phyloP scores from a whole-genome alignment of 2,797 vertebrate species.

The Philypnodon macrostomus region DNA sequence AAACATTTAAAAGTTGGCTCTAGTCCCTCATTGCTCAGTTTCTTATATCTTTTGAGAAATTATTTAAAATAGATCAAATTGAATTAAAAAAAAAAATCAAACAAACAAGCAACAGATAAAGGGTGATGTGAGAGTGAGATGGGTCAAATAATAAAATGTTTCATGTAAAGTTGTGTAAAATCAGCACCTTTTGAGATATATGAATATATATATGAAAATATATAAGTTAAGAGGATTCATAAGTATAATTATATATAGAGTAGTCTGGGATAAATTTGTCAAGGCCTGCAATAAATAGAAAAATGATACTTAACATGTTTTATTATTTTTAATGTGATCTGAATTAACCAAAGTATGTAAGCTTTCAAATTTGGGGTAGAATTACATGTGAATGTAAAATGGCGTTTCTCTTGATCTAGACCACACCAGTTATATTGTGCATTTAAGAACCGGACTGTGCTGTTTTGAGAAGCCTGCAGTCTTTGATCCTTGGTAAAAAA shows the following conservation, averaged over 20 bases:
- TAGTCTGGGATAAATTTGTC: neutral
- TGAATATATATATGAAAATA: too few relatives aligned
- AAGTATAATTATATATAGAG: neutral
- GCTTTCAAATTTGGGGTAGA: neutral
- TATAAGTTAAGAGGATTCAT: too few relatives aligned
- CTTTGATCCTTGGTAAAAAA: neutral
- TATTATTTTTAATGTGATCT: neutral
- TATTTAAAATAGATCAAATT: too few relatives aligned
- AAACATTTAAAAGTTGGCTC: too few relatives aligned
- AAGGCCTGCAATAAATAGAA: neutral
- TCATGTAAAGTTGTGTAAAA: neutral
- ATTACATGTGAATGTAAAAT: slow-evolving; percentile 3
- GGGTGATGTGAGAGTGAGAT: too few relatives aligned
- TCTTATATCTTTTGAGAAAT: too few relatives aligned
- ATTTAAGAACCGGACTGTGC: neutral
- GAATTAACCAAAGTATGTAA: neutral
- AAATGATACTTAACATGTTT: neutral
- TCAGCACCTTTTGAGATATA: too few relatives aligned
- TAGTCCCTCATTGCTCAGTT: too few relatives aligned
- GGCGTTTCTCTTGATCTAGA: neutral
- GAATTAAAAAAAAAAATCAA: too few relatives aligned
- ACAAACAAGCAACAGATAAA: too few relatives aligned
- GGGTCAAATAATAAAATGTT: too few relatives aligned
- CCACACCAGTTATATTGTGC: neutral
- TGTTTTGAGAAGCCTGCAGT: slow-evolving; percentile 11